Base-by-base conservation (phyloP, 1,140 invertebrate species). In the Teleogryllus occipitalis region DNA sequence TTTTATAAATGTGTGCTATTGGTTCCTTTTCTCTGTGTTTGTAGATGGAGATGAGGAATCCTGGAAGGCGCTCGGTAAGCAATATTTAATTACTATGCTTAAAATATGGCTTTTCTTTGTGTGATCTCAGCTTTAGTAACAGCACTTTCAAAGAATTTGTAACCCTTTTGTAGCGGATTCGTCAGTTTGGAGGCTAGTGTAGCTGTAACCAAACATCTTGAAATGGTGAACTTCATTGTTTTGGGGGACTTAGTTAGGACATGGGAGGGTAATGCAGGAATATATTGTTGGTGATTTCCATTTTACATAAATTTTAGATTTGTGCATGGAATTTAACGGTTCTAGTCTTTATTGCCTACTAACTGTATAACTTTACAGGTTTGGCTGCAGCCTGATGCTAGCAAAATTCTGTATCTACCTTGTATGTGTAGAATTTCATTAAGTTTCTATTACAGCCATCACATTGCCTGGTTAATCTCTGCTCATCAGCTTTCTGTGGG, bases 21-120 rank as follows among this genome's bases (percentile, higher is more conserved):
- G 47, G 76, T 74, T 18, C 8, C 46, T 77, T 78, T 81, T 81
- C 21, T 79, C 15, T 73, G 21, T 79, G 77, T 79, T 82, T 82
- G 84, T 86, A 87, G 86, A 87, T 87, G 85, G 86, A 87, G 82
- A 84, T 87, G 82, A 85, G 86, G 84, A 86, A 87, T 83, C 85
- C 85, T 83, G 84, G 84, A 83, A 83, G 86, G 83, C 85, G 86
- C 82, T 84, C 84, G 85, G 86, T 87, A 86, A 87, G 86, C 86
- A 82, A 81, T 48, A 15, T 21, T 78, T 46, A 78, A 10, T 78
- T 78, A 78, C 46, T 78, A 27, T 39, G 21, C 21, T 46, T 47
- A 22, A 48, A 39, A 78, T 54, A 22, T 12, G 46, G n/a, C 47
- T 78, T 21, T 78, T 65, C 78, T 80, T 39, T 81, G 54, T 80